These are phyloP conservation scores for Platycnemis pennipes DNA, from an alignment of 2,888 invertebrate genomes.

Conservation along the genomic window DNA sequence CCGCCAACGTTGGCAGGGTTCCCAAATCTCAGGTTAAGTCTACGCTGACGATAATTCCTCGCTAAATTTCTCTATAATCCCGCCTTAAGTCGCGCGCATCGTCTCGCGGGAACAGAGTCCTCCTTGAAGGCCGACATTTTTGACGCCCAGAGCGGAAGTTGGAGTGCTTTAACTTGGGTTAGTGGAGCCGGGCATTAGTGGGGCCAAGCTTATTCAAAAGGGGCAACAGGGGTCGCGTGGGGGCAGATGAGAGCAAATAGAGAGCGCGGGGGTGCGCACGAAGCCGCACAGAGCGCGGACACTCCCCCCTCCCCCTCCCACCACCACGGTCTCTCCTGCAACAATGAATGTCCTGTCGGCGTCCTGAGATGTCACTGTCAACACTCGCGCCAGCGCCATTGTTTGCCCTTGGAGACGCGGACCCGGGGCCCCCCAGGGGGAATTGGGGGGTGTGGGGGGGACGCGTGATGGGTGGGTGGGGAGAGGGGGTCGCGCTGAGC, in stretches of 20 bases:
- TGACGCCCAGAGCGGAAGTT: no score
- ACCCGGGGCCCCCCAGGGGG: not conserved
- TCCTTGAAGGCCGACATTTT: no score
- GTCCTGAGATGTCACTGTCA: conserved; percentile 56
- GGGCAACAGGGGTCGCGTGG: not conserved
- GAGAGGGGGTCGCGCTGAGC: no score
- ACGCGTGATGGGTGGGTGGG: not conserved
- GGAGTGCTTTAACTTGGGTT: no score
- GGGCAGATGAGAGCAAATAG: not conserved
- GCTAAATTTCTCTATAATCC: no score
- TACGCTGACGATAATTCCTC: no score
- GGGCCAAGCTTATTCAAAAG: no score
- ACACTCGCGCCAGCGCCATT: conserved; percentile 39
- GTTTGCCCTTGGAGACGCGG: conserved; percentile 38
- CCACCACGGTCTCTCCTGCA: not conserved
- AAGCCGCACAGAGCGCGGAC: not conserved
- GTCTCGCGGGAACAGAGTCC: no score
- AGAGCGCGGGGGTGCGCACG: not conserved
- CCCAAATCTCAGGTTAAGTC: no score
- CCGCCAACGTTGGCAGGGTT: no score
- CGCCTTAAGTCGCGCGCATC: no score
- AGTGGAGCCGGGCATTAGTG: no score
- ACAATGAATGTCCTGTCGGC: not conserved
- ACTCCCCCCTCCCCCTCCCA: not conserved
- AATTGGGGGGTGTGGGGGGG: not conserved